These are phyloP conservation scores for Corythornis cristatus DNA, from an alignment of 2,113 vertebrate genomes.

Conservation along the genomic window DNA sequence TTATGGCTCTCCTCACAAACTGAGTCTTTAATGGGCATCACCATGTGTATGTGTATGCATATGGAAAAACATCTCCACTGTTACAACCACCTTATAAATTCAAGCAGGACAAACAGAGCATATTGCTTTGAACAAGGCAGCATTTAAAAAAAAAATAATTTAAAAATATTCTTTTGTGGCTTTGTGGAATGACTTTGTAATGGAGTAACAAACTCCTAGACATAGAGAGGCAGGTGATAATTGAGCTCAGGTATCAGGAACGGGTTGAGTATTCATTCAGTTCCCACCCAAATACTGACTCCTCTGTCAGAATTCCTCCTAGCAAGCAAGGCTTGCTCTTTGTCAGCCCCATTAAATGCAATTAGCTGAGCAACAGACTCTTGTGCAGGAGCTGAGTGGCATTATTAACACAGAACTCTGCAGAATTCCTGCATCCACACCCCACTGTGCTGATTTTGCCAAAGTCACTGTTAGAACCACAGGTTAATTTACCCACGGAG, in stretches of 20 bases:
- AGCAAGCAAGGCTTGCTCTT: background rate
- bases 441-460: background rate
- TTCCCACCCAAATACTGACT: background rate
- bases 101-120: background rate
- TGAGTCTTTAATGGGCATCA: background rate
- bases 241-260: background rate
- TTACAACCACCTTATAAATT: background rate
- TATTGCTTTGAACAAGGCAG: background rate
- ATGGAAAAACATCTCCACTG: background rate
- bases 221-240: background rate
- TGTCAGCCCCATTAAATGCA: background rate
- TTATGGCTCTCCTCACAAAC: background rate
- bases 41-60: background rate
- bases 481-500: constrained; percentile 48
- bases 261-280: background rate
- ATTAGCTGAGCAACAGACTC: background rate
- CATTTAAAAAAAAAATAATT: background rate
- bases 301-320: background rate
- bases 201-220: background rate
- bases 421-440: constrained; percentile 20
- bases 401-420: background rate
- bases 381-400: background rate
- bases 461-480: constrained; percentile 22
- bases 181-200: background rate
- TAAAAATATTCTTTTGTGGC: background rate